Percentiles rank a stretch among this genome's conserved stretches.
phyloP scores from a whole-genome alignment of 2,888 invertebrate genomes.

The Congeria kusceri region DNA sequence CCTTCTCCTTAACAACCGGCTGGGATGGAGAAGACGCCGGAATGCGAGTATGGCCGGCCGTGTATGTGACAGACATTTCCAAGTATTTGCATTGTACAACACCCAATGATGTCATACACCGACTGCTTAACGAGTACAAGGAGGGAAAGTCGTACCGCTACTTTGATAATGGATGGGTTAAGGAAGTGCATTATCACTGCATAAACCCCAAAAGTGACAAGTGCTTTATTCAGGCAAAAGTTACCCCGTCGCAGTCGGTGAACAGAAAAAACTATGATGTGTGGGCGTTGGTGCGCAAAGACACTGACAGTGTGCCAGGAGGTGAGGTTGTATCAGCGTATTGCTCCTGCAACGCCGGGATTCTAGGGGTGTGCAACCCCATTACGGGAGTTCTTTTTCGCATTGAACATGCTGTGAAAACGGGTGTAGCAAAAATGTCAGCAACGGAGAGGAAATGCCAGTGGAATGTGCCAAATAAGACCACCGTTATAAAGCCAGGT shows the following conservation, averaged over 20 bases:
- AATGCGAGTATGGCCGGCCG: slow-evolving; percentile 40
- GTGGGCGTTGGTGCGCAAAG: slow-evolving; percentile 42
- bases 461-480: slow-evolving; percentile 35
- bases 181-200: slow-evolving; percentile 43
- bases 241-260: slow-evolving; percentile 45
- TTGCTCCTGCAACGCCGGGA: too few species aligned
- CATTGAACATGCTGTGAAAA: slow-evolving; percentile 38
- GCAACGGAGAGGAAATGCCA: slow-evolving; percentile 1
- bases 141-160: slow-evolving; percentile 51
- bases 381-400: slow-evolving; percentile 30
- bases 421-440: slow-evolving; percentile 11
- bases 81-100: slow-evolving; percentile 22
- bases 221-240: slow-evolving; percentile 48
- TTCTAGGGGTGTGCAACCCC: slow-evolving; percentile 35
- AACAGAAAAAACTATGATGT: slow-evolving; percentile 44
- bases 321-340: slow-evolving; percentile 16
- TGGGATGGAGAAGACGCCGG: slow-evolving; percentile 48
- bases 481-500: not conserved
- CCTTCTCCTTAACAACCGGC: slow-evolving; percentile 26
- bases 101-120: slow-evolving; percentile 24
- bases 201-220: slow-evolving; percentile 12
- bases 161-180: slow-evolving; percentile 45
- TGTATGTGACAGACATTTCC: slow-evolving; percentile 52
- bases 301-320: slow-evolving; percentile 5
- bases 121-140: slow-evolving; percentile 50